A percentile compares a stretch with the other conserved stretches of the same genome.
Evolutionary conservation across 2,113 vertebrate genomes (phyloP).

Genomic region (Apistogramma diplotaenia): DNA sequence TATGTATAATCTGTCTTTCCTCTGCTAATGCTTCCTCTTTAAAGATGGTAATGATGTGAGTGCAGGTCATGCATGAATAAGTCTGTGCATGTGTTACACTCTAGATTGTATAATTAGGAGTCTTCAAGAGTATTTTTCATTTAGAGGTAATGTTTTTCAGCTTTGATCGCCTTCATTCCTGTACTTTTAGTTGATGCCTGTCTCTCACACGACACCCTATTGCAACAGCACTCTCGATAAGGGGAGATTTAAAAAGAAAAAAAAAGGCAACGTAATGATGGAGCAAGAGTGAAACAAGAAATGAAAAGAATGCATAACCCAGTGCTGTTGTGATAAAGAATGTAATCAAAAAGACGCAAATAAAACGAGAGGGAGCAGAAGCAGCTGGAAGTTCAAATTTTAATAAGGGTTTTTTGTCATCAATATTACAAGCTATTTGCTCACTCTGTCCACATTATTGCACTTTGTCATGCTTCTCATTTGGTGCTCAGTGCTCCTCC

Average conservation of each 20-base stretch:
- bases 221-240: not conserved
- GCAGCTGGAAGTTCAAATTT: conserved; percentile 49
- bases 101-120: conserved; percentile 22
- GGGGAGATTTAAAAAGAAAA: not conserved
- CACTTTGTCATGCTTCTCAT: conserved; percentile 34
- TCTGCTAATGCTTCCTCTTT: conserved; percentile 30
- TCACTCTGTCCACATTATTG: conserved; percentile 25
- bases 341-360: not conserved
- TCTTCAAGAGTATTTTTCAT: conserved; percentile 20
- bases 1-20: conserved; percentile 26
- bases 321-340: conserved; percentile 15
- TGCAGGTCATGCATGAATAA: conserved; percentile 16
- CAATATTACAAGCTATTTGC: conserved; percentile 27
- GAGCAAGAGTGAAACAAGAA: not conserved
- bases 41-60: conserved; percentile 34
- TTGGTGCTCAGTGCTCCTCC: not conserved
- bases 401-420: conserved; percentile 50
- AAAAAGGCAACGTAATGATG: not conserved
- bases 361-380: conserved; percentile 27
- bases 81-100: not conserved
- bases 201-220: not conserved
- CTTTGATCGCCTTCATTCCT: conserved; percentile 16
- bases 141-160: conserved; percentile 23
- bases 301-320: not conserved
- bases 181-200: not conserved